Conservation (phyloP, 2,888 invertebrate genomes). For the Pheosia gnoma region DNA sequence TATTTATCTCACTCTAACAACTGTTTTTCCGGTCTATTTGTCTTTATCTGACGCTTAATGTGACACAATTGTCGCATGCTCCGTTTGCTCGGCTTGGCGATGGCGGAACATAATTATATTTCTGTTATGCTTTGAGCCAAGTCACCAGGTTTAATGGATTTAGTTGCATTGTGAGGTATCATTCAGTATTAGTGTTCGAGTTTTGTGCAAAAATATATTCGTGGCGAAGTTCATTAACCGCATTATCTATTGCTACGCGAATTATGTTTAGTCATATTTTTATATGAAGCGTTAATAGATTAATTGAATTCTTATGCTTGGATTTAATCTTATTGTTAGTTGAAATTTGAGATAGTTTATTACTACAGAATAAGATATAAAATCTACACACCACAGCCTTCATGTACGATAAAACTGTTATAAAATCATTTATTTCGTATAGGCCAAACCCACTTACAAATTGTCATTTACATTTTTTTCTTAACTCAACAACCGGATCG, state of each 20-base stretch:
- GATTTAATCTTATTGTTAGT: too few species aligned
- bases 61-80: conserved; percentile 78
- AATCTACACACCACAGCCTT: too few species aligned
- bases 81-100: conserved; percentile 70
- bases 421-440: too few species aligned
- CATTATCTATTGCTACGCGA: not conserved
- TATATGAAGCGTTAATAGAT: not conserved
- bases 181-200: conserved; percentile 25
- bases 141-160: conserved; percentile 36
- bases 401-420: too few species aligned
- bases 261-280: not conserved
- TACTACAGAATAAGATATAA: too few species aligned
- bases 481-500: too few species aligned
- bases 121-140: conserved; percentile 44
- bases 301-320: not conserved
- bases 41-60: conserved; percentile 79
- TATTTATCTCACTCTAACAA: conserved; percentile 73
- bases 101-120: conserved; percentile 51
- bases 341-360: too few species aligned
- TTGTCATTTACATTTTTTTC: too few species aligned
- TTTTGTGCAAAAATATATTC: conserved; percentile 23
- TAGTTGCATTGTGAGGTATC: conserved; percentile 26
- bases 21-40: conserved; percentile 81
- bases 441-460: too few species aligned
- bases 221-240: conserved; percentile 4